These are phyloP conservation scores for Meloidogyne floridensis DNA, from an alignment of 1,140 invertebrate species.

Conservation along the genomic window DNA sequence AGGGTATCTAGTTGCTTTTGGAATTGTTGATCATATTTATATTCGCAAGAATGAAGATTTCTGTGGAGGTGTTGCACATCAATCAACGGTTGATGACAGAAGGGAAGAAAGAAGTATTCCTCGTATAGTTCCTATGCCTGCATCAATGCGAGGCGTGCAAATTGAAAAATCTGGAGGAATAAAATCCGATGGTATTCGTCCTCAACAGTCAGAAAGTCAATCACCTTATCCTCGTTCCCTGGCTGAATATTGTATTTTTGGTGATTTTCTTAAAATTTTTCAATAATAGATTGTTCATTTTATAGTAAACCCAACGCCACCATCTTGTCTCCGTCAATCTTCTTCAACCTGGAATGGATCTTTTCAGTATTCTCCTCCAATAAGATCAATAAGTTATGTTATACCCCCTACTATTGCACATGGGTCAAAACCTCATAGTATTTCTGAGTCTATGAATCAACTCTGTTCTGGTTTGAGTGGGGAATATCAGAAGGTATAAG, in stretches of 20 bases:
- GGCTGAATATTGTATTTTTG: conserved; percentile 34
- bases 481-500: background rate
- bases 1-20: conserved; percentile 40
- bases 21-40: conserved; percentile 9
- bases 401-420: conserved; percentile 15
- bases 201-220: conserved; percentile 3
- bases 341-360: conserved; percentile 17
- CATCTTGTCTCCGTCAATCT: conserved; percentile 11
- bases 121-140: background rate
- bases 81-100: background rate
- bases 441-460: conserved; percentile 8
- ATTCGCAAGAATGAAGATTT: background rate
- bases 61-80: background rate
- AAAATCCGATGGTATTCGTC: background rate
- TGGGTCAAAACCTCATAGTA: conserved; percentile 10
- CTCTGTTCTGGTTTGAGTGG: background rate
- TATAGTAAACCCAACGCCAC: conserved; percentile 18
- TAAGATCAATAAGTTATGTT: conserved; percentile 10
- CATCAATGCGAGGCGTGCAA: background rate
- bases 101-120: conserved; percentile 4
- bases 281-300: background rate
- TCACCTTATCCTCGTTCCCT: conserved; percentile 22
- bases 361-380: conserved; percentile 2
- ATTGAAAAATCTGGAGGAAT: background rate
- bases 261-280: background rate